Evolutionary conservation across 2,113 vertebrate species (phyloP).

Genomic region (Periophthalmus modestus): DNA sequence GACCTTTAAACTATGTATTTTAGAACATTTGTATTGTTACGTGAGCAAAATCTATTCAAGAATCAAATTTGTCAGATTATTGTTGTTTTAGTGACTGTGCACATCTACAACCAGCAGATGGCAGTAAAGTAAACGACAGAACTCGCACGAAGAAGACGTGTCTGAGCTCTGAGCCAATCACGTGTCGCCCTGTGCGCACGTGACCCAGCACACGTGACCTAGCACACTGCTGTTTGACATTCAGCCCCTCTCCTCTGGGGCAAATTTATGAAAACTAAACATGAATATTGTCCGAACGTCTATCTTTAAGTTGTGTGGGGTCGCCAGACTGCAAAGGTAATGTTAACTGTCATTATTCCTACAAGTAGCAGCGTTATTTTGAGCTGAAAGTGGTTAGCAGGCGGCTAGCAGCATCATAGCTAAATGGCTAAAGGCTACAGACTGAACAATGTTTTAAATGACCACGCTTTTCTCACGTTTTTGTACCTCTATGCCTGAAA

Average conservation of each 20-base stretch:
- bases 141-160: neutral
- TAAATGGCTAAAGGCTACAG: conserved; percentile 7
- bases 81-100: neutral
- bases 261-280: conserved; percentile 13
- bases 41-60: too few relatives aligned
- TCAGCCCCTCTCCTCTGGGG: conserved; percentile 25
- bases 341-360: neutral
- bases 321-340: conserved; percentile 47
- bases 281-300: conserved; percentile 55
- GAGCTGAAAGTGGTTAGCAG: neutral
- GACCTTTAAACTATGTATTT: too few relatives aligned
- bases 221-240: conserved; percentile 50
- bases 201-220: neutral
- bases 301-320: conserved; percentile 41
- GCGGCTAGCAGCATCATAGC: conserved; percentile 32
- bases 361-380: neutral
- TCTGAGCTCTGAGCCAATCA: conserved; percentile 34
- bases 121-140: neutral
- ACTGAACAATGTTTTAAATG: neutral
- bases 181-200: neutral
- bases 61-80: neutral
- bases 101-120: neutral
- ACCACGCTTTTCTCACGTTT: neutral
- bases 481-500: neutral
- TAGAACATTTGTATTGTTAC: too few relatives aligned